phyloP scores from a whole-genome alignment of 2,888 invertebrate genomes.

The Hedychridium roseum region DNA sequence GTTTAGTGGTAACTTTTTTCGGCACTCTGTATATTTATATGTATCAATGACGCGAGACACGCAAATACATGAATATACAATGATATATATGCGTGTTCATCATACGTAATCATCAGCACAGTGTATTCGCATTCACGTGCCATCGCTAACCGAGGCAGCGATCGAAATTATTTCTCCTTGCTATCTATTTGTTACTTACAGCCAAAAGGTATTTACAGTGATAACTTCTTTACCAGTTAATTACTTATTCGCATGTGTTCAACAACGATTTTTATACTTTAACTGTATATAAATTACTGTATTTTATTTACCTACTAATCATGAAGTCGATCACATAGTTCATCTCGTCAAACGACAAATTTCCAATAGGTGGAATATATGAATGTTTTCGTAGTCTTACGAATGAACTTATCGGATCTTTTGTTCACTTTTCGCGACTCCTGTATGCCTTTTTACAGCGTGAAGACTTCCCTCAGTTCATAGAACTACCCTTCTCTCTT shows the following conservation, averaged over 20 bases:
- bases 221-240: slow-evolving; percentile 34
- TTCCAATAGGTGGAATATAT: too few species aligned
- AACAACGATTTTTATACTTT: slow-evolving; percentile 33
- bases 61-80: slow-evolving; percentile 44
- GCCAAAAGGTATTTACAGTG: slow-evolving; percentile 48
- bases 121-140: slow-evolving; percentile 8
- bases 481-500: too few species aligned
- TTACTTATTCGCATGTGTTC: slow-evolving; percentile 46
- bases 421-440: too few species aligned
- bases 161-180: too few species aligned
- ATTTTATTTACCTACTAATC: slow-evolving; percentile 31
- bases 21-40: slow-evolving; percentile 48
- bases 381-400: too few species aligned
- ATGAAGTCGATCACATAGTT: slow-evolving; percentile 6
- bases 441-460: too few species aligned
- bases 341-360: slow-evolving; percentile 31
- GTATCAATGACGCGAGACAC: slow-evolving; percentile 40
- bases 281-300: slow-evolving; percentile 43
- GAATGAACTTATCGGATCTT: too few species aligned
- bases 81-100: slow-evolving; percentile 40
- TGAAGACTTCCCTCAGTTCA: too few species aligned
- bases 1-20: too few species aligned
- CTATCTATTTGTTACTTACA: too few species aligned
- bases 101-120: slow-evolving; percentile 25
- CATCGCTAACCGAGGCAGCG: too few species aligned